Evolutionary conservation across 2,888 invertebrate genomes (phyloP), one percentile per base, ranked within the genome.

Genomic region (Zele albiditarsus): DNA sequence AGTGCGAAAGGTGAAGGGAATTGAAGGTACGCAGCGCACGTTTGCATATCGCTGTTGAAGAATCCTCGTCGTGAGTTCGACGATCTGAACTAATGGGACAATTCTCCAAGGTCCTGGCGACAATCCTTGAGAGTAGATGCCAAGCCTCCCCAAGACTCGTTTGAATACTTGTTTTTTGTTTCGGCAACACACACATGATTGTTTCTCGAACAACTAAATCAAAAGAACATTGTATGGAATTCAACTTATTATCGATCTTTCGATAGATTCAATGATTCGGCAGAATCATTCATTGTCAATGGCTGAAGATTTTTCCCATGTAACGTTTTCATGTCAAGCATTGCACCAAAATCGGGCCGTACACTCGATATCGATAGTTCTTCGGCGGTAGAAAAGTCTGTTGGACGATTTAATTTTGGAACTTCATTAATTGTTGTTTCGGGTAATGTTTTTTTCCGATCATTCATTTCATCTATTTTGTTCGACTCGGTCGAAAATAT

Each of bases 251-350:
- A 82, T 38, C 86, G 84, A 77, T 89, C 89, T 75, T 87, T 88
- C 2, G 87, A 86, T 20, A 89, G 80, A 82, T 89, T 88, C 70
- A 89, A 77, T 10, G 89, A 86, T 65, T 89, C 88, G 6, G 82
- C 83, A 16, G 82, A 80, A 60, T 89, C 88, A 25, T 75, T 74
- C 0, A 65, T 69, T 66, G 80, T 74, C 67, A 83, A 82, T 1
- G 82, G 71, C 38, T 81, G 77, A 20, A 84, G 85, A 78, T 84
- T 84, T 74, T 86, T 83, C 74, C 85, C 84, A 77, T 85, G 77
- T 28, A 80, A 82, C 3, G 83, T 82, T 3, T 86, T 84, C 87
- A 89, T 88, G 28, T 89, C 89, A 3, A 89, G 77, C 84, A 86
- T 86, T 1, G 83, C 80, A 1, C 85, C 82, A 58, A 84, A 87